Conservation (phyloP, 2,113 vertebrate genomes). For the Laticauda laticaudata region DNA sequence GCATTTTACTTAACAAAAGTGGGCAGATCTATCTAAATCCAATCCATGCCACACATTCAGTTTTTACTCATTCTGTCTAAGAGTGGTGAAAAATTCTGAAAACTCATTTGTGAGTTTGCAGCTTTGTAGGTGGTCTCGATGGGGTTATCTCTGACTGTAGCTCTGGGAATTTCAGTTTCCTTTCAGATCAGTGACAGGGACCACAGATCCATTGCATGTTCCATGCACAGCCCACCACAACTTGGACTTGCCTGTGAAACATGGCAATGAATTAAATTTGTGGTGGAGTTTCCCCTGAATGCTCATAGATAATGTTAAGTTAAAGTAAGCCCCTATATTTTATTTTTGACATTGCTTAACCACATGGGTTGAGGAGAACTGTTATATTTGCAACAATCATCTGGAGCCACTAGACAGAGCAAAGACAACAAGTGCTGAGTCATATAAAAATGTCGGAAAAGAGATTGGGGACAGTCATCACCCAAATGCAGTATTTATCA, state of each 20-base stretch:
- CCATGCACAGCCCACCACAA: neutral
- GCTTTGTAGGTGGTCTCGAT: neutral
- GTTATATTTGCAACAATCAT: constrained; percentile 30
- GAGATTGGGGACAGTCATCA: constrained; percentile 71
- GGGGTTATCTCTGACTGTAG: neutral
- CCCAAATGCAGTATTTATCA: constrained; percentile 78
- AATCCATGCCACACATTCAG: neutral
- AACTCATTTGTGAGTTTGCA: neutral
- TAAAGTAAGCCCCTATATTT: neutral
- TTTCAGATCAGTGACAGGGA: neutral
- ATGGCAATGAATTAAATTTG: neutral
- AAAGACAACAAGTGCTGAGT: constrained; percentile 69
- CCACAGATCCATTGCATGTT: neutral
- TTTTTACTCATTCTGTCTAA: neutral
- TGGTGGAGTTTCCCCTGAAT: neutral
- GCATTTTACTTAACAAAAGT: neutral
- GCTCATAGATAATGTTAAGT: neutral
- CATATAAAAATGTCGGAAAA: constrained; percentile 73
- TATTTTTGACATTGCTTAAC: neutral
- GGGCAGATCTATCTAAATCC: neutral
- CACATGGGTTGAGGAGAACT: constrained; percentile 16
- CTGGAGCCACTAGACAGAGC: constrained; percentile 40
- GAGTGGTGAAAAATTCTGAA: neutral
- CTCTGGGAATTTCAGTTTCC: neutral
- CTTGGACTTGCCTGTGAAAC: neutral